A percentile compares a stretch with the other conserved stretches of the same genome.
Conservation (phyloP, 1,140 invertebrate species). For the Gryllus bimaculatus region DNA sequence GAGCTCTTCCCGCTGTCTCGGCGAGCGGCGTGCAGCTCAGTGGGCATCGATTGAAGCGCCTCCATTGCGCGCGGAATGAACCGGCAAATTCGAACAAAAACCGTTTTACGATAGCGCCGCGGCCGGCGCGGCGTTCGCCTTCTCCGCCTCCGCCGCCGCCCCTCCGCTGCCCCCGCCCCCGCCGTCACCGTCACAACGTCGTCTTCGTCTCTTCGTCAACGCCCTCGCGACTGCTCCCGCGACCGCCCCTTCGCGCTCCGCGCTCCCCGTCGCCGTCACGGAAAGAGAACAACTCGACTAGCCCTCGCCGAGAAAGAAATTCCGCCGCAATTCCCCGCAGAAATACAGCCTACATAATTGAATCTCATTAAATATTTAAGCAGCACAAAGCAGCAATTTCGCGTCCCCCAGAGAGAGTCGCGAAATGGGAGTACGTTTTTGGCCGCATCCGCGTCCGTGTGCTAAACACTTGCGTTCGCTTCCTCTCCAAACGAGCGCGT, state of each 20-base stretch:
- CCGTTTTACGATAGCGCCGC: neutral
- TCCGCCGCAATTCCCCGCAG: neutral
- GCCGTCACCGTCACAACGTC: no score
- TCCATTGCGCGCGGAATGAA: neutral
- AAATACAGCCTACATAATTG: neutral
- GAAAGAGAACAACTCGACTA: neutral
- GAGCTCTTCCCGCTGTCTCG: no score
- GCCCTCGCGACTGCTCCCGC: no score
- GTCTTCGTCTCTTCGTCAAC: no score
- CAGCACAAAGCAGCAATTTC: neutral
- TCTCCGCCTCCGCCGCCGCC: neutral
- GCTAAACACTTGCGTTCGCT: neutral
- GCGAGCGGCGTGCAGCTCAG: no score
- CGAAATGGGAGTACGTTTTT: neutral
- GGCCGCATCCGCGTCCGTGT: neutral
- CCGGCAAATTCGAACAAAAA: neutral
- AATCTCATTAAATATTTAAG: neutral
- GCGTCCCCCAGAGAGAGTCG: neutral
- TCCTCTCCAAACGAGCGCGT: neutral
- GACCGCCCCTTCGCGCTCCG: no score
- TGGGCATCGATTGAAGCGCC: neutral
- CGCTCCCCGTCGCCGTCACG: neutral
- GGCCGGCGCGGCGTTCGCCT: neutral
- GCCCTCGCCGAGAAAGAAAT: neutral
- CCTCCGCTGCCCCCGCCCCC: no score